These are phyloP conservation scores for Diorhabda elongata DNA, from an alignment of 1,140 invertebrate species.

Conservation along the genomic window DNA sequence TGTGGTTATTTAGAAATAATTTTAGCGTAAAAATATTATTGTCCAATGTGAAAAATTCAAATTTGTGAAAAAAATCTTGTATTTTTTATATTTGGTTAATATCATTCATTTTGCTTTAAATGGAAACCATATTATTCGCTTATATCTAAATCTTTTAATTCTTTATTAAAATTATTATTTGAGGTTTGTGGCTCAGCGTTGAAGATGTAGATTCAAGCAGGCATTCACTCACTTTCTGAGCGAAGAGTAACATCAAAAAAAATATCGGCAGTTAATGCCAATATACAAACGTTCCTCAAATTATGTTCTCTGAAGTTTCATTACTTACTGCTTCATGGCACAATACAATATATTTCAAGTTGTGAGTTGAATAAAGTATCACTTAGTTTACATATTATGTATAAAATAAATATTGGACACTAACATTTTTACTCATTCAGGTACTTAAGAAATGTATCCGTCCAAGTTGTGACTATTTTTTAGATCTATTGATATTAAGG, in stretches of 20 bases:
- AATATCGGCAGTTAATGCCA: not conserved
- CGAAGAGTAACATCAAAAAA: not conserved
- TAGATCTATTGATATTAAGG: conserved; percentile 9
- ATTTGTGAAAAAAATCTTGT: not conserved
- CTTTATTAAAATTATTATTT: not conserved
- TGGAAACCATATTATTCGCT: not conserved
- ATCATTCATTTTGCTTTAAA: not conserved
- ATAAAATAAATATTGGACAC: not conserved
- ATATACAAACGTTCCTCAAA: not conserved
- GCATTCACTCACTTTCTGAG: not conserved
- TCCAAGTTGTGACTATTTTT: conserved; percentile 10
- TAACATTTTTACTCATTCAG: not conserved
- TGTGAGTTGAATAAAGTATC: not conserved
- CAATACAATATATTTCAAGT: not conserved
- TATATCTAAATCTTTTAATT: not conserved
- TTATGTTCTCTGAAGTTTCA: not conserved
- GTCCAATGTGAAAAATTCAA: not conserved
- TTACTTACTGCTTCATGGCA: not conserved
- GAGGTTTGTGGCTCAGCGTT: not conserved
- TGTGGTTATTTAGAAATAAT: not conserved
- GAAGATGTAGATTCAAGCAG: not conserved
- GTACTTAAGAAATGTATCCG: conserved; percentile 13
- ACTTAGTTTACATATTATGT: not conserved
- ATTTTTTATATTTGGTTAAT: not conserved
- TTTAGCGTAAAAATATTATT: not conserved